These are phyloP conservation scores for Caradrina clavipalpis DNA, from an alignment of 2,888 invertebrate species.

Conservation along the genomic window DNA sequence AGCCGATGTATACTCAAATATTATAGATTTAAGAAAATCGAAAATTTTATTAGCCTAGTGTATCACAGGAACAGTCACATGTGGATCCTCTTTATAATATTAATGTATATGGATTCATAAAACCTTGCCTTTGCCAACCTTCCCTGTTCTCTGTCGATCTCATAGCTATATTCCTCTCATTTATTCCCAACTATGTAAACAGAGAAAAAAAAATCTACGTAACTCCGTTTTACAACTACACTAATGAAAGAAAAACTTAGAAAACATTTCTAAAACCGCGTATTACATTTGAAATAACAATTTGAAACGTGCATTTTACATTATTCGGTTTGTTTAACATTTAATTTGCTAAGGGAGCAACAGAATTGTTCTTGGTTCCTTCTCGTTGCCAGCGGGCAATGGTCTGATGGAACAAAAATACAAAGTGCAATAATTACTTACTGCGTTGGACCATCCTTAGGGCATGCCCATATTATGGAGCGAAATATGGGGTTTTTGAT, in stretches of 20 bases:
- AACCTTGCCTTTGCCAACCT: neutral
- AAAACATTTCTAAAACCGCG: slow-evolving; percentile 24
- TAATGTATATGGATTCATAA: too few relatives aligned
- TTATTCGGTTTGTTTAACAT: slow-evolving; percentile 52
- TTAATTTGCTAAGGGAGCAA: slow-evolving; percentile 41
- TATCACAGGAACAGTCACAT: too few relatives aligned
- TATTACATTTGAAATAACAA: slow-evolving; percentile 38
- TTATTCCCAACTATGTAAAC: neutral
- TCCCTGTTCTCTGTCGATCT: neutral
- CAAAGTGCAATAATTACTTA: slow-evolving; percentile 51
- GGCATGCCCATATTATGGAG: slow-evolving; percentile 10
- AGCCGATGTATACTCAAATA: too few relatives aligned
- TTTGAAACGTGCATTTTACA: slow-evolving; percentile 44
- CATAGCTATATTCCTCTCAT: neutral
- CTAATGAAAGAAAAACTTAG: slow-evolving; percentile 40
- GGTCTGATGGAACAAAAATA: slow-evolving; percentile 51
- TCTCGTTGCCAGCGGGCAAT: slow-evolving; percentile 22
- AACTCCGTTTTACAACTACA: neutral
- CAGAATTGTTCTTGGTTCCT: slow-evolving; percentile 40
- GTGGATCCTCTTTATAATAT: too few relatives aligned
- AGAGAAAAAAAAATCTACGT: slow-evolving; percentile 2
- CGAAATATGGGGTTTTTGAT: slow-evolving; percentile 12
- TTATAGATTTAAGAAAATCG: too few relatives aligned
- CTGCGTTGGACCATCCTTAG: slow-evolving; percentile 47
- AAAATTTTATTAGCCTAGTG: too few relatives aligned